Percentiles rank a stretch among this genome's conserved stretches.
Evolutionary conservation across 2,113 vertebrate genomes (phyloP).

Genomic region (Erythrolamprus reginae): DNA sequence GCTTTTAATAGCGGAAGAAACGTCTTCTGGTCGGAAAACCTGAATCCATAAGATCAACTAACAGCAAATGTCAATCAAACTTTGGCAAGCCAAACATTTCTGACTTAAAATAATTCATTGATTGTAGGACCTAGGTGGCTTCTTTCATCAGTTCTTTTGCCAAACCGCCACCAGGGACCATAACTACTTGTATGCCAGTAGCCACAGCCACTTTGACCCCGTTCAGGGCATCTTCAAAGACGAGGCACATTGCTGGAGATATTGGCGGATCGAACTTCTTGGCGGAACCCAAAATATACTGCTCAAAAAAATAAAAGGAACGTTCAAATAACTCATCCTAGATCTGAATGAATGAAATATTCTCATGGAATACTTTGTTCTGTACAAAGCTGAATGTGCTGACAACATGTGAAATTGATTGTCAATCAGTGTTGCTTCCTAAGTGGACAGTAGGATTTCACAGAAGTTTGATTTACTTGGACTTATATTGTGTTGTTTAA

Average conservation of each 20-base stretch:
- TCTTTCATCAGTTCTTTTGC: constrained; percentile 64
- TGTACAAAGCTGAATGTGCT: too few species aligned
- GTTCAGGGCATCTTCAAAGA: constrained; percentile 89
- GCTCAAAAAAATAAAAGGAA: too few species aligned
- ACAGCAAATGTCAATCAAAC: constrained; percentile 55
- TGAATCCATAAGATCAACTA: not conserved
- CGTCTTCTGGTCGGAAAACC: not conserved
- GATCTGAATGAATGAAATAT: too few species aligned
- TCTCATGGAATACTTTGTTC: too few species aligned
- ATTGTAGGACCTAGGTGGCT: constrained; percentile 76
- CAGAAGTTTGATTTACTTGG: too few species aligned
- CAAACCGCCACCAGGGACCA: constrained; percentile 84
- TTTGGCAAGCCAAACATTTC: constrained; percentile 83
- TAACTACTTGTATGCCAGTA: constrained; percentile 90
- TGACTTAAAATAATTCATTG: constrained; percentile 81
- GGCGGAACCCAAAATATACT: constrained; percentile 83
- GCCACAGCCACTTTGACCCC: constrained; percentile 78
- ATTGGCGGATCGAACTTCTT: constrained; percentile 75
- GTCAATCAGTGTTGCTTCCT: too few species aligned
- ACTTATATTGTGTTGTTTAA: too few species aligned
- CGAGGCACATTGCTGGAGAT: constrained; percentile 77
- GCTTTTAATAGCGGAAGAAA: not conserved
- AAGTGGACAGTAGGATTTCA: too few species aligned
- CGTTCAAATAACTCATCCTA: too few species aligned
- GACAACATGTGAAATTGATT: too few species aligned